These are phyloP conservation scores for Dipodomys merriami DNA, from an alignment of 2,113 vertebrate genomes.

Conservation along the genomic window DNA sequence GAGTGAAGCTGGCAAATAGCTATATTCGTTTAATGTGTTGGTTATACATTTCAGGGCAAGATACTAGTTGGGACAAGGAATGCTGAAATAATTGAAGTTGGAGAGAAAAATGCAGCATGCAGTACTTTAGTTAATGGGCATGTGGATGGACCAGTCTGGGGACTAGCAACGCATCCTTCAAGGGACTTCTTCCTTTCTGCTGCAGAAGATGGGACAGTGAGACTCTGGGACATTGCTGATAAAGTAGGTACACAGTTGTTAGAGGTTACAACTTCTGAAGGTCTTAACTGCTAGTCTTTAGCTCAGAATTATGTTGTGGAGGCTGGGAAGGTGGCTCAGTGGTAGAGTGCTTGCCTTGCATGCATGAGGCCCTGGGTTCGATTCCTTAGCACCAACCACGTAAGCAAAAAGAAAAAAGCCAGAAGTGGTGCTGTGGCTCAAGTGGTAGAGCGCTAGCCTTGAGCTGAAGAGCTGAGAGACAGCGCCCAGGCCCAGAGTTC, in stretches of 20 bases:
- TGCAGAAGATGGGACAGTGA: conserved; percentile 96
- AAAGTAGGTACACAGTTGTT: conserved; percentile 88
- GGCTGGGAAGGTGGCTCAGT: too few relatives aligned
- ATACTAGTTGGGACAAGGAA: conserved; percentile 97
- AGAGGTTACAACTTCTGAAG: neutral
- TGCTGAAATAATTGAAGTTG: conserved; percentile 98
- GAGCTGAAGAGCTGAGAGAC: too few relatives aligned
- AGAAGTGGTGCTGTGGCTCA: too few relatives aligned
- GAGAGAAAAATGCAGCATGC: conserved; percentile 98
- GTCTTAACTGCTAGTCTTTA: neutral
- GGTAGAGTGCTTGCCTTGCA: too few relatives aligned
- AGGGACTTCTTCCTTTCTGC: conserved; percentile 96
- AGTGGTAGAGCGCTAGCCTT: too few relatives aligned
- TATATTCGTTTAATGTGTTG: neutral
- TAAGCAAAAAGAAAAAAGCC: too few relatives aligned
- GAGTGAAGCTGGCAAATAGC: neutral
- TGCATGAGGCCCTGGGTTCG: too few relatives aligned
- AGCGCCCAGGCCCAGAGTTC: too few relatives aligned
- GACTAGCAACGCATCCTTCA: conserved; percentile 93
- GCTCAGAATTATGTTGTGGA: neutral
- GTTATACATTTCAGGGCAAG: conserved; percentile 90
- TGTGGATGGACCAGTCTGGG: conserved; percentile 97
- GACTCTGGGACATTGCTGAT: conserved; percentile 97
- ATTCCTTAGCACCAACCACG: too few relatives aligned
- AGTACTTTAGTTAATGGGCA: conserved; percentile 96